Evolutionary conservation across 2,888 invertebrate genomes (phyloP).

Genomic region (Rutpela maculata): DNA sequence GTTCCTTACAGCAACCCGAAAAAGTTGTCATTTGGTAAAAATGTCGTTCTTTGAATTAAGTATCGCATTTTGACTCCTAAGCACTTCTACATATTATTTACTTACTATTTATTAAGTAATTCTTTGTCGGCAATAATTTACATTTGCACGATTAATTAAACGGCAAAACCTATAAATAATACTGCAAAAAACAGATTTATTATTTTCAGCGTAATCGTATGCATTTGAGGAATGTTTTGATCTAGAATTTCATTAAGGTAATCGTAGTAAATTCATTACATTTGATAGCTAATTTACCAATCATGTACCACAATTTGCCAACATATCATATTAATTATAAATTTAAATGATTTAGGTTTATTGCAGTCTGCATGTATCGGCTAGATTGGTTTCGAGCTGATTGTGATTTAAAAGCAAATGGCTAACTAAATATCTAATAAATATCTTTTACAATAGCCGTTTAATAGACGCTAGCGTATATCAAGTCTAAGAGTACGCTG

Average conservation of each 20-base stretch:
- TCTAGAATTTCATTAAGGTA: constrained; percentile 30
- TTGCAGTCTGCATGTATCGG: constrained; percentile 48
- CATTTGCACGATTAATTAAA: neutral
- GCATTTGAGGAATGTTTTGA: constrained; percentile 25
- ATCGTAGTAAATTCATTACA: constrained; percentile 40
- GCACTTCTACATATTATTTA: no score
- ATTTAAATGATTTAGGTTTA: constrained; percentile 55
- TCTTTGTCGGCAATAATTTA: neutral
- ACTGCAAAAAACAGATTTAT: neutral
- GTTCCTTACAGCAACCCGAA: no score
- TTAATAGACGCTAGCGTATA: constrained; percentile 32
- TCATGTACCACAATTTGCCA: constrained; percentile 53
- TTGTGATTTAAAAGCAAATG: constrained; percentile 58
- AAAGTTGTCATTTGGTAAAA: no score
- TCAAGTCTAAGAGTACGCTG: constrained; percentile 24
- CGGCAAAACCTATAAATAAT: neutral
- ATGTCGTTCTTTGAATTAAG: no score
- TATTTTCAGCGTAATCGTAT: neutral
- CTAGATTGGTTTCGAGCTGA: constrained; percentile 57
- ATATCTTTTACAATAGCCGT: constrained; percentile 49
- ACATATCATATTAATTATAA: constrained; percentile 55
- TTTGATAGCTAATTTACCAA: constrained; percentile 52
- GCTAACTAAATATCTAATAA: constrained; percentile 52
- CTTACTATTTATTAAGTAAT: neutral
- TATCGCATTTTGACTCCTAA: no score